Percentiles rank a stretch among this genome's conserved stretches.
phyloP scores from a whole-genome alignment of 2,113 vertebrate genomes.

The Caracal caracal region DNA sequence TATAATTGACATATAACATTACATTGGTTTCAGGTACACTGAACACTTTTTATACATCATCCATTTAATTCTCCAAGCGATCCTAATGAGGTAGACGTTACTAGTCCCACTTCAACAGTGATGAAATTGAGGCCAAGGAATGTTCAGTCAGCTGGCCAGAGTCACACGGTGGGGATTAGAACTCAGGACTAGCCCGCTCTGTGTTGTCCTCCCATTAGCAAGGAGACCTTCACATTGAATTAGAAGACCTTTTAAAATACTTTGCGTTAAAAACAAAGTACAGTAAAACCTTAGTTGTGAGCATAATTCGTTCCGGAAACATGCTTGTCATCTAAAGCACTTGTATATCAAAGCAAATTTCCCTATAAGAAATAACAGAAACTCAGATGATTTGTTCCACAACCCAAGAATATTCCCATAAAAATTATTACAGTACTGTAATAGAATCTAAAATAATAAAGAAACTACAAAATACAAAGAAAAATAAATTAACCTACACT shows the following conservation, averaged over 20 bases:
- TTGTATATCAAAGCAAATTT: too few relatives aligned
- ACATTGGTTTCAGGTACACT: background rate
- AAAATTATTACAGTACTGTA: too few relatives aligned
- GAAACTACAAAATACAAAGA: too few relatives aligned
- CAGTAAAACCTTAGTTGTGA: too few relatives aligned
- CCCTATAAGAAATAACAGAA: too few relatives aligned
- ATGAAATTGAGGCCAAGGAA: background rate
- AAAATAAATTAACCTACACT: too few relatives aligned
- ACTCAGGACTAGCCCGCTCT: background rate
- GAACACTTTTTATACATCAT: background rate
- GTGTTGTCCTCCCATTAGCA: background rate
- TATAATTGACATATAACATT: background rate
- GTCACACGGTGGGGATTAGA: background rate
- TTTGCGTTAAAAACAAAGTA: background rate
- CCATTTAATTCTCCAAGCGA: background rate
- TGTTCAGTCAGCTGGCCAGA: background rate
- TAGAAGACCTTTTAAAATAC: conserved; percentile 39
- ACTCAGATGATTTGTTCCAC: too few relatives aligned
- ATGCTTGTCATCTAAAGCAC: too few relatives aligned
- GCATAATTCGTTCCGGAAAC: too few relatives aligned
- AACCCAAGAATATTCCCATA: too few relatives aligned
- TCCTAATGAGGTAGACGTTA: background rate
- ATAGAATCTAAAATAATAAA: too few relatives aligned
- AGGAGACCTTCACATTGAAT: background rate
- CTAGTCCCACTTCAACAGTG: background rate